These are phyloP conservation scores for Dendrolimus pini DNA, from an alignment of 2,888 invertebrate species.

Conservation along the genomic window DNA sequence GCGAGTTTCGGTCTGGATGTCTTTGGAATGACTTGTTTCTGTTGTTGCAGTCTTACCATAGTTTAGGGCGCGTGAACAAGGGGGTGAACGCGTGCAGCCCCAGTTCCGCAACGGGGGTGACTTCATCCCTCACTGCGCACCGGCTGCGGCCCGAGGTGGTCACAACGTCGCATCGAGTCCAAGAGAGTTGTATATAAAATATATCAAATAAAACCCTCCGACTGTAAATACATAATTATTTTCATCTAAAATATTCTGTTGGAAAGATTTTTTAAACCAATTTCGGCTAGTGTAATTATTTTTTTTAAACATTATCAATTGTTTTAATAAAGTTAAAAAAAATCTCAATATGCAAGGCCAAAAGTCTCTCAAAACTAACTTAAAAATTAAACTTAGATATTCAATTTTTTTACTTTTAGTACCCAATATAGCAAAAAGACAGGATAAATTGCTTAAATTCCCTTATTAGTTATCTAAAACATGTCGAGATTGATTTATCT, in stretches of 20 bases:
- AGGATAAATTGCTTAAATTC: too few relatives aligned
- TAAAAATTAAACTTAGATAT: too few relatives aligned
- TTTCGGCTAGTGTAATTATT: too few relatives aligned
- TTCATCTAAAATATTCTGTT: conserved; percentile 6
- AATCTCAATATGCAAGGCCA: too few relatives aligned
- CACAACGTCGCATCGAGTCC: conserved; percentile 91
- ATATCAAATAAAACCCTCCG: conserved; percentile 27
- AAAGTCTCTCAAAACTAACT: too few relatives aligned
- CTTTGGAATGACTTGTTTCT: not conserved
- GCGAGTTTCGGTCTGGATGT: too few relatives aligned
- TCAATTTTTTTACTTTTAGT: too few relatives aligned
- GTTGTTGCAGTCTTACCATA: conserved; percentile 85
- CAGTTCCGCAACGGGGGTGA: conserved; percentile 72
- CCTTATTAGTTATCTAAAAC: too few relatives aligned
- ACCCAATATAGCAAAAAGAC: too few relatives aligned
- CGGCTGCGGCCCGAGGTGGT: conserved; percentile 90
- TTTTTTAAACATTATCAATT: too few relatives aligned
- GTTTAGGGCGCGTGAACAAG: conserved; percentile 82
- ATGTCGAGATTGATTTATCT: too few relatives aligned
- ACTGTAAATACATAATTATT: conserved; percentile 40
- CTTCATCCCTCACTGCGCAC: conserved; percentile 87
- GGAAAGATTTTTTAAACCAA: not conserved
- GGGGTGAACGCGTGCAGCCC: conserved; percentile 78
- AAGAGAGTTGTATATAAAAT: conserved; percentile 92
- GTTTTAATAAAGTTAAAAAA: too few relatives aligned